Base-by-base conservation (phyloP, 2,797 vertebrate species). In the Sebastolobus alascanus region DNA sequence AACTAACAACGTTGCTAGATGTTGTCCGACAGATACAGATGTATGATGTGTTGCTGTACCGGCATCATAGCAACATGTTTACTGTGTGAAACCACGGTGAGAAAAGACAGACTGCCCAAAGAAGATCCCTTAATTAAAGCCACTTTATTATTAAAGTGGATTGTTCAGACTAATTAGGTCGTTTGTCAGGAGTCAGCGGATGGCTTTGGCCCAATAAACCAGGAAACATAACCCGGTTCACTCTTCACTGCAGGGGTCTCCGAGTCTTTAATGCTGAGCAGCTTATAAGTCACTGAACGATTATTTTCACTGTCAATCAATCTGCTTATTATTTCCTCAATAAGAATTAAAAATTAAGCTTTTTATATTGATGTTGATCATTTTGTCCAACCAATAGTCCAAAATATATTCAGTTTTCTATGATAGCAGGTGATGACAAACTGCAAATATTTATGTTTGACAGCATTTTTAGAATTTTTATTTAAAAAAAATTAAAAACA, bases 61-160 rank as follows among this genome's bases (percentile, higher is more conserved):
- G 6, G 35, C 22, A 40, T 5, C 29, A 67, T 58, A 25, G 64
- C 69, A 8, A 60, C 71, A 69, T 31, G 59, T 71, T 68, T 18
- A 67, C 56, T 1, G 25, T 52, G 18, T 73, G 65, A 63, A 68
- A 60, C 67, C 61, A 16, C 22, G n/a, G 2, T 52, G 46, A 82
- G 64, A 38, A 58, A 66, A 66, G 43, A 73, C 75, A 75, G 82
- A 37, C 75, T 1, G 71, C 59, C 43, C 2, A 16, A 22, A 59
- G 79, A 60, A 75, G 82, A 61, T 64, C 81, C 71, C 65, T 71
- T 37, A 35, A 54, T 68, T 43, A 29, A 90, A 92, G 89, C 89
- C 86, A 89, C 85, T 90, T 64, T 87, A 89, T 75, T 82, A 75
- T 77, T 31, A 56, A 89, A 86, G 82, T 84, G 85, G 89, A 89